Conservation (phyloP, 1,140 invertebrate genomes). For the Arion vulgaris region DNA sequence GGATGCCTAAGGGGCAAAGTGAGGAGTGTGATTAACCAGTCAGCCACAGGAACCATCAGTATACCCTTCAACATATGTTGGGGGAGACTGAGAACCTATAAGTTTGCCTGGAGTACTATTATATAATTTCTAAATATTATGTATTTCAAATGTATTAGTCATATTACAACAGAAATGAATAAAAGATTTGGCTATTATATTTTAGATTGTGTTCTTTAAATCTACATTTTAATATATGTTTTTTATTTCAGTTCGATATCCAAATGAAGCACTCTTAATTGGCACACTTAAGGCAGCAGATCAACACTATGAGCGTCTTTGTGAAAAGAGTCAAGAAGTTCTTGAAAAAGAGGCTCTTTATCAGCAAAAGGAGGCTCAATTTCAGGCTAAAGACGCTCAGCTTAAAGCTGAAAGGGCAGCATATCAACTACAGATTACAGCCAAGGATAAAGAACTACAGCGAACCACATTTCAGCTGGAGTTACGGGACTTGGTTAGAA, state of each 20-base stretch:
- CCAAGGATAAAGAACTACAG: slow-evolving; percentile 24
- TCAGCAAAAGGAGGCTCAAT: slow-evolving; percentile 2
- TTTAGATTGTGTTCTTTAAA: background rate
- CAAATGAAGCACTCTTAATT: slow-evolving; percentile 38
- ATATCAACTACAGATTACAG: background rate
- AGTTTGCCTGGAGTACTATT: too few species aligned
- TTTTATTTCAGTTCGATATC: slow-evolving; percentile 32
- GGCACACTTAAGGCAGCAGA: slow-evolving; percentile 45
- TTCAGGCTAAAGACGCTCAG: background rate
- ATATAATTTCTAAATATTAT: too few species aligned
- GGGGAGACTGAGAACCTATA: too few species aligned
- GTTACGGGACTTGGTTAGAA: slow-evolving; percentile 28
- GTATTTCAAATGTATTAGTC: too few species aligned
- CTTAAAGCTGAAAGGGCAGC: slow-evolving; percentile 2
- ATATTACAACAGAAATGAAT: too few species aligned
- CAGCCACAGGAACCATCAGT: too few species aligned
- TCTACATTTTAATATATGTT: background rate
- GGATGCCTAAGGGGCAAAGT: too few species aligned
- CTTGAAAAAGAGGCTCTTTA: background rate
- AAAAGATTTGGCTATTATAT: background rate
- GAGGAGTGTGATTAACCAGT: too few species aligned
- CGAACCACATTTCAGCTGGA: slow-evolving; percentile 16
- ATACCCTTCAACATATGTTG: too few species aligned
- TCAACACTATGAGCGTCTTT: slow-evolving; percentile 30
- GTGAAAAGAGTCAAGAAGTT: slow-evolving; percentile 37